Conservation (phyloP, 2,113 vertebrate genomes). For the Grammomys dolichurus region DNA sequence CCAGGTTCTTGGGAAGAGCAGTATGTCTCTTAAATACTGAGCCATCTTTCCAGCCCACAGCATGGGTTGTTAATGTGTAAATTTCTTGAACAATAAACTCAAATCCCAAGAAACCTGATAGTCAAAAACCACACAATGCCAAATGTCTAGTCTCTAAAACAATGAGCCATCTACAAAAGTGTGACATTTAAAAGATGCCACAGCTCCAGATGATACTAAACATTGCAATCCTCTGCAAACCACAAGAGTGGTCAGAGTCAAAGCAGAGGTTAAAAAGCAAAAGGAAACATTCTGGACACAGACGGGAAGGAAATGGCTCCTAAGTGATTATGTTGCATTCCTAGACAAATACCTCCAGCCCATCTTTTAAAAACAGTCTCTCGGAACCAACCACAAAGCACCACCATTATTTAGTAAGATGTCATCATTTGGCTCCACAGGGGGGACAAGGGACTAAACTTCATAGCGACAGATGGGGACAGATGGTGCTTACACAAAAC, state of each 20-base stretch:
- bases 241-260: background rate
- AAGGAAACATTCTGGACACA: background rate
- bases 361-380: background rate
- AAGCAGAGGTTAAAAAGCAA: no score
- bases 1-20: background rate
- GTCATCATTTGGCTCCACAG: background rate
- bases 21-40: background rate
- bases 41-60: background rate
- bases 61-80: background rate
- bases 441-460: background rate
- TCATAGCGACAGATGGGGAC: background rate
- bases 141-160: background rate
- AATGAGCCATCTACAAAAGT: background rate
- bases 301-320: background rate
- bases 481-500: background rate
- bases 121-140: background rate
- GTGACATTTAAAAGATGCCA: background rate
- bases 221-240: background rate
- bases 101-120: background rate
- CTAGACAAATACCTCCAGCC: background rate
- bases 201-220: background rate
- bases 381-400: background rate
- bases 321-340: no score
- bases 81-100: background rate
- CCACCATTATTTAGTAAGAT: background rate